These are phyloP conservation scores for Sthenelais limicola DNA, from an alignment of 2,888 invertebrate genomes.

Conservation along the genomic window DNA sequence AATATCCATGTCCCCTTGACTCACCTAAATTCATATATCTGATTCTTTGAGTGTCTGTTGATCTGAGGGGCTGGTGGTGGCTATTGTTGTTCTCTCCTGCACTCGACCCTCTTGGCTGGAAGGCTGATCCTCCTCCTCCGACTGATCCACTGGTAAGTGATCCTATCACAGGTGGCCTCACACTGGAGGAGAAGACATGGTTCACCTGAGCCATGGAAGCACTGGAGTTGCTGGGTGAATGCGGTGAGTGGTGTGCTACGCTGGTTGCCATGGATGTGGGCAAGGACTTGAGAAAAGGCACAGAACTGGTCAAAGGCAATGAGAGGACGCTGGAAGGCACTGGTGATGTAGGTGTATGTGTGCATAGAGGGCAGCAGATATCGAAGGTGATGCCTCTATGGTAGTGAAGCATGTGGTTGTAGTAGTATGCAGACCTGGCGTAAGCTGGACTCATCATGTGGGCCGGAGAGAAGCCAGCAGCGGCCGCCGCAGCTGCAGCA, in stretches of 20 bases:
- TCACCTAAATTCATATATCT: conserved; percentile 39
- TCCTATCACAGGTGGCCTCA: not conserved
- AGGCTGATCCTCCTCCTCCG: not conserved
- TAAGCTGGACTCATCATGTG: conserved; percentile 56
- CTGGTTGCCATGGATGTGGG: not conserved
- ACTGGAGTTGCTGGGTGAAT: too few species aligned
- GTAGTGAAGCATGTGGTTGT: conserved; percentile 31
- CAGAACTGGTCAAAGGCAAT: not conserved
- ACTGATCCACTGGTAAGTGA: conserved; percentile 1
- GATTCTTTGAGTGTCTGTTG: conserved; percentile 13
- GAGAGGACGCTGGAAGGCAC: not conserved
- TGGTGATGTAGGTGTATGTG: conserved; percentile 54
- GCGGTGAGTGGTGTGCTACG: too few species aligned
- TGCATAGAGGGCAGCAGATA: conserved; percentile 64
- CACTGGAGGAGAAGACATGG: not conserved
- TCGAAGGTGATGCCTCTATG: conserved; percentile 13
- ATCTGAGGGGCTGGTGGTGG: not conserved
- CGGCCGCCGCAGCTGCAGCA: conserved; percentile 24
- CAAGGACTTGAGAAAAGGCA: not conserved
- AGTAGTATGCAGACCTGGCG: conserved; percentile 15
- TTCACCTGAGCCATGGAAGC: not conserved
- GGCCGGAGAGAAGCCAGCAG: conserved; percentile 54
- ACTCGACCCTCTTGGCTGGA: conserved; percentile 17
- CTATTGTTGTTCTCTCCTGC: not conserved
- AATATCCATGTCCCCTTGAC: too few species aligned